Evolutionary conservation across 2,888 invertebrate species (phyloP).

Genomic region (Penaeus monodon): DNA sequence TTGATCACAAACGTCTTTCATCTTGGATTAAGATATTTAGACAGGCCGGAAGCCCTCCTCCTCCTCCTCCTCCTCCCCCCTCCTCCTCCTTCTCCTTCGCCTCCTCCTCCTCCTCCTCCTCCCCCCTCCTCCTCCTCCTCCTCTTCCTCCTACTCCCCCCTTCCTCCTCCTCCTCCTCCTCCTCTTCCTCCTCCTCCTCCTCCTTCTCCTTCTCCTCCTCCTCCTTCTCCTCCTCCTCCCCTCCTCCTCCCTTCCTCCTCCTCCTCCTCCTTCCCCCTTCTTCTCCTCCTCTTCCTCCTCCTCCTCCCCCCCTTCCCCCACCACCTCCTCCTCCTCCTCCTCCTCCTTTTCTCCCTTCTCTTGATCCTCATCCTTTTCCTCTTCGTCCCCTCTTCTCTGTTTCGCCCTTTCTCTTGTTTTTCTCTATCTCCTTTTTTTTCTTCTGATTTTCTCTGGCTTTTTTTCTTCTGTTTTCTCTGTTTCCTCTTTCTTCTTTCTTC

Average conservation of each 20-base stretch:
- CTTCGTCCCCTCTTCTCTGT: neutral
- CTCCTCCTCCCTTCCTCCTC: neutral
- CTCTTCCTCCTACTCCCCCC: neutral
- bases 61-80: neutral
- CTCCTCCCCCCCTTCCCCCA: neutral
- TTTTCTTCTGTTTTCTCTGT: neutral
- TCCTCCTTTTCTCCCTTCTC: neutral
- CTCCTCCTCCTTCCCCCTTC: neutral
- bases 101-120: too few relatives aligned
- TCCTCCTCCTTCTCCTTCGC: neutral
- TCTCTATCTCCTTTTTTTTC: neutral
- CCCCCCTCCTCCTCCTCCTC: neutral
- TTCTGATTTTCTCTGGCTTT: neutral
- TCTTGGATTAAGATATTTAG: constrained; percentile 29
- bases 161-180: neutral
- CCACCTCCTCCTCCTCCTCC: neutral
- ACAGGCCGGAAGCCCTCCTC: constrained; percentile 3
- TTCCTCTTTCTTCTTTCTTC: neutral
- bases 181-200: neutral
- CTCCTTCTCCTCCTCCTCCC: neutral
- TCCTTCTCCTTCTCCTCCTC: neutral
- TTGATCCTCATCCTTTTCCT: neutral
- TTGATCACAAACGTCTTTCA: neutral
- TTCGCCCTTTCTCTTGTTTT: neutral
- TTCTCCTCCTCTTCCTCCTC: neutral